Percentiles rank a stretch among this genome's conserved stretches.
Conservation (phyloP, 1,140 invertebrate species). For the Lasioglossum albipes region DNA sequence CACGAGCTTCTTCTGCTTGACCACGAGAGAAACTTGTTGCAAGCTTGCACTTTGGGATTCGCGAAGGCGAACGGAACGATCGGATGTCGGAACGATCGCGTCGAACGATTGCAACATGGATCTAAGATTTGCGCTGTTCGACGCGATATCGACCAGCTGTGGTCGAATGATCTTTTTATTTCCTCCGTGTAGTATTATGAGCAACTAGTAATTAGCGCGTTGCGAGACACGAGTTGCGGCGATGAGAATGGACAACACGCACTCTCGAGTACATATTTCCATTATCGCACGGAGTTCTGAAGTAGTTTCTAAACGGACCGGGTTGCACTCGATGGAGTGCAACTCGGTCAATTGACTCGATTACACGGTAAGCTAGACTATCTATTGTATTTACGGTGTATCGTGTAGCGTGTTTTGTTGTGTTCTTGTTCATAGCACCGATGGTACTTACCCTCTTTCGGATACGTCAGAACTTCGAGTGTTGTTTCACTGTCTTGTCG, state of each 20-base stretch:
- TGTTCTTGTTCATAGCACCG: constrained; percentile 26
- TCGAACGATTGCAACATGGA: background rate
- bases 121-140: background rate
- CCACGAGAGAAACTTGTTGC: background rate
- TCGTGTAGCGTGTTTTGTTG: constrained; percentile 28
- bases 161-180: constrained; percentile 23
- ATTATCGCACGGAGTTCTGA: constrained; percentile 51
- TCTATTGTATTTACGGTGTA: constrained; percentile 17
- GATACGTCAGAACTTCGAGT: constrained; percentile 52
- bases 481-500: too few relatives aligned
- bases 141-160: too few relatives aligned
- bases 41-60: background rate
- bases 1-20: too few relatives aligned
- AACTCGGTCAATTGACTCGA: constrained; percentile 22
- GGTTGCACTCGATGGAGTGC: constrained; percentile 28
- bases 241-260: constrained; percentile 14
- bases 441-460: constrained; percentile 55
- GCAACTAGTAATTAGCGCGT: background rate
- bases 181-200: constrained; percentile 29
- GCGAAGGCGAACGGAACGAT: background rate
- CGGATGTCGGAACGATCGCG: background rate
- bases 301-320: constrained; percentile 27
- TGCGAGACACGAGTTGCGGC: constrained; percentile 2
- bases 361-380: constrained; percentile 41
- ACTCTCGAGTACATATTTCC: constrained; percentile 37